phyloP scores from a whole-genome alignment of 23 tunicate species.

The Trididemnum clinides region DNA sequence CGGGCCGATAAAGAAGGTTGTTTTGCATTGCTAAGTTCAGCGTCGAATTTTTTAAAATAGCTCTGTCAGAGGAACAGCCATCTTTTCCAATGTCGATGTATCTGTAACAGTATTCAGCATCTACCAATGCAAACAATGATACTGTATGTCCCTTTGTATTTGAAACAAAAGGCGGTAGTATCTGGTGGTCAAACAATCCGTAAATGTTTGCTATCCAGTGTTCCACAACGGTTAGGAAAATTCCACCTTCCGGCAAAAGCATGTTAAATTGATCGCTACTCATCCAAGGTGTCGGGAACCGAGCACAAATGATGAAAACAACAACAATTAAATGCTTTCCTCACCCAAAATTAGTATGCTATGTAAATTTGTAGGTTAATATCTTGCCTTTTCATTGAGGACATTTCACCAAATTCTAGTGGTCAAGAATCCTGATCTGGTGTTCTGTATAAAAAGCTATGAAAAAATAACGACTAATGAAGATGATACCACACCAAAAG shows the following conservation, averaged over 20 bases:
- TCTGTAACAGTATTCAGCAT: background rate
- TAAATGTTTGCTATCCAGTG: background rate
- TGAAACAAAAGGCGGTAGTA: background rate
- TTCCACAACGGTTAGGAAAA: background rate
- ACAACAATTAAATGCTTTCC: too few relatives aligned
- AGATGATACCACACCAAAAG: too few relatives aligned
- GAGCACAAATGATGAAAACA: background rate
- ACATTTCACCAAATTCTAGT: too few relatives aligned
- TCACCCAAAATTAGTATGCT: too few relatives aligned
- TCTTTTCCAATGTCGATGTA: background rate
- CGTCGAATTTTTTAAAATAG: background rate
- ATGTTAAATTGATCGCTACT: background rate
- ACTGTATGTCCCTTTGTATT: background rate
- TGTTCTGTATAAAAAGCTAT: too few relatives aligned
- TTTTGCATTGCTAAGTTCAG: background rate
- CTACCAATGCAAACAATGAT: background rate
- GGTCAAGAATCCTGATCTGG: too few relatives aligned
- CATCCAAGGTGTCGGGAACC: background rate
- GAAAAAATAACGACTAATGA: too few relatives aligned
- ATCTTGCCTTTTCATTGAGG: too few relatives aligned
- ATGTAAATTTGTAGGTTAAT: too few relatives aligned
- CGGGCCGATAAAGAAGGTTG: background rate
- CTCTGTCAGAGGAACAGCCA: background rate
- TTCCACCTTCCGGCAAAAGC: background rate
- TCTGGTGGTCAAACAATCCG: background rate